These are phyloP conservation scores for Drosophila sturtevanti DNA, from an alignment of 1,140 invertebrate species.

Conservation along the genomic window DNA sequence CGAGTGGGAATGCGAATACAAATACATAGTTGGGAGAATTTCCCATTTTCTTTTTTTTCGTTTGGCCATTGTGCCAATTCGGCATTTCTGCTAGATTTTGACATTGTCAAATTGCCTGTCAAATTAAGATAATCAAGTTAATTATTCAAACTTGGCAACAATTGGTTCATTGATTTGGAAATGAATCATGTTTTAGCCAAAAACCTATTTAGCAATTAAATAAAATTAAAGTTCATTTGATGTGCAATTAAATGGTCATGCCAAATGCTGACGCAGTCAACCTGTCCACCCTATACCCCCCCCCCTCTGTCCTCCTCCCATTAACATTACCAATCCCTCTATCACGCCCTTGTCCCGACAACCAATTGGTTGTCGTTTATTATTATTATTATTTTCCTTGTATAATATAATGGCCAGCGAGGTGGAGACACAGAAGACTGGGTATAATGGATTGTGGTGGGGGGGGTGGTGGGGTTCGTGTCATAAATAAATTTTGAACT, in stretches of 20 bases:
- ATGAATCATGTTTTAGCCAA: conserved; percentile 17
- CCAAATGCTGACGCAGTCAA: conserved; percentile 45
- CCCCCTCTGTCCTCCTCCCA: background rate
- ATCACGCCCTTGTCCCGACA: conserved; percentile 17
- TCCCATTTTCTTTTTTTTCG: too few relatives aligned
- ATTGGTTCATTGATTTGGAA: conserved; percentile 20
- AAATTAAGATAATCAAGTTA: conserved; percentile 30
- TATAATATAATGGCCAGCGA: background rate
- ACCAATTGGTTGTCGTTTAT: conserved; percentile 56
- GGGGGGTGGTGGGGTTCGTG: conserved; percentile 24
- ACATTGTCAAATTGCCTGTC: conserved; percentile 10
- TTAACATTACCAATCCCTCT: conserved; percentile 3
- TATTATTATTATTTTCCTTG: conserved; percentile 44
- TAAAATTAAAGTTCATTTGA: conserved; percentile 72
- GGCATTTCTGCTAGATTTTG: background rate
- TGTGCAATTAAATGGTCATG: conserved; percentile 67
- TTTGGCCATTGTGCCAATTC: background rate
- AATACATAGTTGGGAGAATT: background rate
- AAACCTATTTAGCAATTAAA: conserved; percentile 71
- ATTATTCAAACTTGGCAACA: conserved; percentile 9
- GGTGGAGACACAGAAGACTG: too few relatives aligned
- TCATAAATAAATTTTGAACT: conserved; percentile 76
- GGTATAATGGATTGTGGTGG: background rate
- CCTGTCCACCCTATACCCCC: conserved; percentile 11
- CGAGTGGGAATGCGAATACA: too few relatives aligned